These are phyloP conservation scores for Eulithis testata DNA, from an alignment of 2,888 invertebrate species.

Conservation along the genomic window DNA sequence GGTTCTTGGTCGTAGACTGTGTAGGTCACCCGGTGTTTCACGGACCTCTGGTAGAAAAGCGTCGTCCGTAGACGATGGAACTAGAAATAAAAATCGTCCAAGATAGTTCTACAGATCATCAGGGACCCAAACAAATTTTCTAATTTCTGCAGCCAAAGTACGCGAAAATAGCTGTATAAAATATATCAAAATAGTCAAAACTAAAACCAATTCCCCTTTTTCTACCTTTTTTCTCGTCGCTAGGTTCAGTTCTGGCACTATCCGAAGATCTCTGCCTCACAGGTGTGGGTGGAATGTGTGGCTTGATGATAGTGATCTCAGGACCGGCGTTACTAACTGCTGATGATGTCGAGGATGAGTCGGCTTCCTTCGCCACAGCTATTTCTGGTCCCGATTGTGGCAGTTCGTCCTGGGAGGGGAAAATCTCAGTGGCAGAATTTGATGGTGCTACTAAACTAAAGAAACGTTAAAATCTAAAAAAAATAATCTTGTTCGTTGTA, in stretches of 20 bases:
- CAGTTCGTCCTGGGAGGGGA: slow-evolving; percentile 65
- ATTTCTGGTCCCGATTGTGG: slow-evolving; percentile 74
- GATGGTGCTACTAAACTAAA: neutral
- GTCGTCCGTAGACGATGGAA: slow-evolving; percentile 72
- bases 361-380: slow-evolving; percentile 65
- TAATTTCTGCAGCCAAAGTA: neutral
- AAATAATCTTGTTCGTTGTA: neutral
- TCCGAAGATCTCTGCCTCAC: slow-evolving; percentile 83
- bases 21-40: slow-evolving; percentile 64
- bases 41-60: slow-evolving; percentile 76
- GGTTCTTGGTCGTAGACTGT: slow-evolving; percentile 70
- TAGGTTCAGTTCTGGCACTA: slow-evolving; percentile 81
- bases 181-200: neutral
- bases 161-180: neutral
- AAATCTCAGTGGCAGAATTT: neutral
- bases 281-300: slow-evolving; percentile 65
- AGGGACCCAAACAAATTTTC: neutral
- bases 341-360: slow-evolving; percentile 72
- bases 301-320: slow-evolving; percentile 71
- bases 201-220: neutral
- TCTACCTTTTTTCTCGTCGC: slow-evolving; percentile 76
- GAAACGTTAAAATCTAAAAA: neutral
- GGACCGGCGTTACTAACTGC: slow-evolving; percentile 69
- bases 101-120: too few species aligned
- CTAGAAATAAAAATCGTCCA: slow-evolving; percentile 43